These are phyloP conservation scores for Cephalopterus ornatus DNA, from an alignment of 2,113 vertebrate species.

Conservation along the genomic window DNA sequence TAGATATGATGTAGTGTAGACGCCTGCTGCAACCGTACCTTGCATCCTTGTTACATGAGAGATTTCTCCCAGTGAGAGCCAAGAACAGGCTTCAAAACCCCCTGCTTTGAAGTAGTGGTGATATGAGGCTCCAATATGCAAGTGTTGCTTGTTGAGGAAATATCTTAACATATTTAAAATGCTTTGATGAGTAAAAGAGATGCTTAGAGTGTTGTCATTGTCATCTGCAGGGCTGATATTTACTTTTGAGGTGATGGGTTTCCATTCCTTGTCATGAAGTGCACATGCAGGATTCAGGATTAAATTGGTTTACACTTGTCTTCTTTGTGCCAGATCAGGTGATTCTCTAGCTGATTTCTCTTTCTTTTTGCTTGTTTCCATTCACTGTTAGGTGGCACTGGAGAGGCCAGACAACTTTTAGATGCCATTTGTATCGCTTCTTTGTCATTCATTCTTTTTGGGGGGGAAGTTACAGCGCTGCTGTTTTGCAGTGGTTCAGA, in stretches of 20 bases:
- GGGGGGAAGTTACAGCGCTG: background rate
- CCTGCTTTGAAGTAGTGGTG: constrained; percentile 54
- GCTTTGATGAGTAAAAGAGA: constrained; percentile 23
- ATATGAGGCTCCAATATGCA: constrained; percentile 6
- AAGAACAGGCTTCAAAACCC: constrained; percentile 50
- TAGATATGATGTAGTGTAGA: constrained; percentile 44
- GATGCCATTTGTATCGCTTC: background rate
- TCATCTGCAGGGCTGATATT: constrained; percentile 3
- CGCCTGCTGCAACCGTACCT: constrained; percentile 33
- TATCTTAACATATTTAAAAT: constrained; percentile 50
- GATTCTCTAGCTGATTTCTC: background rate
- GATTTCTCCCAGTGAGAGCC: constrained; percentile 57
- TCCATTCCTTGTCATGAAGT: background rate
- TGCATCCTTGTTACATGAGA: constrained; percentile 51
- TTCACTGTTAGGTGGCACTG: background rate
- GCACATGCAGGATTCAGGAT: background rate
- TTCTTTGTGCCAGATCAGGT: background rate
- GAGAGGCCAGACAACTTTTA: background rate
- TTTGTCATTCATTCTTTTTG: background rate
- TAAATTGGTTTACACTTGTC: background rate
- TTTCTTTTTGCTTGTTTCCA: background rate
- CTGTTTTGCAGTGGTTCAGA: background rate
- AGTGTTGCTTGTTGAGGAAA: constrained; percentile 28
- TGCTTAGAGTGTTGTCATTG: background rate
- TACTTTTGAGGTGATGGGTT: background rate